phyloP scores from a whole-genome alignment of 1,140 invertebrate genomes.

The Brachionus rubens region DNA sequence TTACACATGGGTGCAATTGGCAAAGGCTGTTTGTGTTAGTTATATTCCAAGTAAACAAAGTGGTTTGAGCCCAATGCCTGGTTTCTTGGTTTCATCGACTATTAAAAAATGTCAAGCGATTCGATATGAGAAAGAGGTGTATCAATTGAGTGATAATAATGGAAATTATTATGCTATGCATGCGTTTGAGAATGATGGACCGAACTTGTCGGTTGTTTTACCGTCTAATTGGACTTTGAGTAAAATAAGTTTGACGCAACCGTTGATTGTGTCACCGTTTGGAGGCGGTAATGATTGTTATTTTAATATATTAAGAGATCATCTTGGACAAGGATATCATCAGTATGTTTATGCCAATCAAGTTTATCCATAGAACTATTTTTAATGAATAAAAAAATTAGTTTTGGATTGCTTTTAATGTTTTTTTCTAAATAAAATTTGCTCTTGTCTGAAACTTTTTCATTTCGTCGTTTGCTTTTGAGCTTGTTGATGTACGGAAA shows the following conservation, averaged over 20 bases:
- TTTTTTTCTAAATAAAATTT: too few relatives aligned
- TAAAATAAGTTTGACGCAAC: background rate
- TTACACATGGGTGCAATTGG: background rate
- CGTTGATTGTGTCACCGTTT: background rate
- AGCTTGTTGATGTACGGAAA: too few relatives aligned
- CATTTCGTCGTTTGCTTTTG: too few relatives aligned
- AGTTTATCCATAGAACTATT: background rate
- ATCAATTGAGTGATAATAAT: background rate
- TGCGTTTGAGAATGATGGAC: background rate
- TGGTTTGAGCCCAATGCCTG: background rate
- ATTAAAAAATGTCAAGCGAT: background rate
- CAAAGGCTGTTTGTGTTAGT: background rate
- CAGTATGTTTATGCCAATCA: background rate
- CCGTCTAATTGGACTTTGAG: background rate
- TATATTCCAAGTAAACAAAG: background rate
- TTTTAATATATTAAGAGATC: background rate
- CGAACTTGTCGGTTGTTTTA: background rate
- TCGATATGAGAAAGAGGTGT: background rate
- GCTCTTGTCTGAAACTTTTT: too few relatives aligned
- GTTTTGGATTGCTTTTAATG: too few relatives aligned
- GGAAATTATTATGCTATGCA: slow-evolving; percentile 14
- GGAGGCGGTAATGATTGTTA: background rate
- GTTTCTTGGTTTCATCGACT: background rate
- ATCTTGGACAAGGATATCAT: background rate
- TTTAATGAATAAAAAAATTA: too few relatives aligned